Conservation (phyloP, 2,888 invertebrate species). For the Calliopum simillimum region DNA sequence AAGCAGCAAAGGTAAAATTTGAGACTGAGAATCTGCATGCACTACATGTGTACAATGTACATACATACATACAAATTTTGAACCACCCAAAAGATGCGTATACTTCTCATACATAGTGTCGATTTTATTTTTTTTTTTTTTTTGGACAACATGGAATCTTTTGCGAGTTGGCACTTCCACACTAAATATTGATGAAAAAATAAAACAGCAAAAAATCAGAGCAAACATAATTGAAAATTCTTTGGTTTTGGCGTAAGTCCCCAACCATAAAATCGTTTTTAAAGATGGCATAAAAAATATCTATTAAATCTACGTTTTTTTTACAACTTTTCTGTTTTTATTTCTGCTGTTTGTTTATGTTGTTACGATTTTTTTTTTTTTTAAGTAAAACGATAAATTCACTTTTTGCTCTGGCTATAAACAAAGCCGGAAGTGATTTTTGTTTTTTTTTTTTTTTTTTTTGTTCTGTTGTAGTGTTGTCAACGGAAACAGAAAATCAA, state of each 20-base stretch:
- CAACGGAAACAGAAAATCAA: constrained; percentile 6
- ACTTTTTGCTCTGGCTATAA: not conserved
- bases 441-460: not conserved
- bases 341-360: not conserved
- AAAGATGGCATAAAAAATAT: not conserved
- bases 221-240: not conserved
- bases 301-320: constrained; percentile 11
- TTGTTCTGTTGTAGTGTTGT: not conserved
- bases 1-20: too few relatives aligned
- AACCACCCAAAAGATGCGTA: too few relatives aligned
- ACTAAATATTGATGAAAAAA: not conserved
- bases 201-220: not conserved
- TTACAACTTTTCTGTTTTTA: not conserved
- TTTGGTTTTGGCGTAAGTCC: not conserved
- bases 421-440: not conserved
- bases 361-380: not conserved
- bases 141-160: too few relatives aligned
- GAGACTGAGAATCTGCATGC: too few relatives aligned
- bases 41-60: too few relatives aligned
- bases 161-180: too few relatives aligned
- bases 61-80: too few relatives aligned
- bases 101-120: too few relatives aligned
- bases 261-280: not conserved
- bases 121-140: too few relatives aligned
- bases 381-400: not conserved